Conservation (phyloP, 2,888 invertebrate genomes). For the Heliconius erato region DNA sequence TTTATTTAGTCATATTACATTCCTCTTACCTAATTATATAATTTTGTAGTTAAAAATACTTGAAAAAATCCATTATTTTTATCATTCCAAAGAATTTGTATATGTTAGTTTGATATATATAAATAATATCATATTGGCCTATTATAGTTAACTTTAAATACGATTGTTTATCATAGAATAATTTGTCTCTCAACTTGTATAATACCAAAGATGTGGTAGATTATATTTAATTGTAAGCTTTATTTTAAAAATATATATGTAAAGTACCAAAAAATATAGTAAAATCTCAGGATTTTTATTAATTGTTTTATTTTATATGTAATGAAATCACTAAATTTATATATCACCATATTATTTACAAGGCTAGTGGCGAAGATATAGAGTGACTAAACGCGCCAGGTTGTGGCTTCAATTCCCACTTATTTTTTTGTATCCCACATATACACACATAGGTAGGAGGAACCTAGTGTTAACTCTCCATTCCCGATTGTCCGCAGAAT, state of each 20-base stretch:
- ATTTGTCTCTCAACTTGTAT: not conserved
- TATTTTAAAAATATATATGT: slow-evolving; percentile 9
- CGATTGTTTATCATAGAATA: slow-evolving; percentile 1
- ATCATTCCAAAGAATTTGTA: not conserved
- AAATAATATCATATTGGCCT: slow-evolving; percentile 5
- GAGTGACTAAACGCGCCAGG: no score
- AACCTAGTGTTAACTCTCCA: no score
- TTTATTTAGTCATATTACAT: not conserved
- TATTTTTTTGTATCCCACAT: no score
- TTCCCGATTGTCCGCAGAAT: no score
- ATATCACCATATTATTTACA: no score
- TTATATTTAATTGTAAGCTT: slow-evolving; percentile 21
- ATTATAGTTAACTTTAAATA: not conserved
- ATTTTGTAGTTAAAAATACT: not conserved
- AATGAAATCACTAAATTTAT: no score
- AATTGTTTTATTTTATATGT: not conserved
- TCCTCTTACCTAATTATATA: not conserved
- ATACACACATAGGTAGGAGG: no score
- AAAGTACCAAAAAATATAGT: slow-evolving; percentile 20
- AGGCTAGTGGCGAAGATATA: no score
- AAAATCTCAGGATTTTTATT: not conserved
- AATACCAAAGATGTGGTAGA: slow-evolving; percentile 5
- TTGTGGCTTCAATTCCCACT: no score
- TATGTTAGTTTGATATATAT: not conserved
- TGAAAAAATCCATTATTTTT: not conserved